phyloP scores from a whole-genome alignment of 2,888 invertebrate genomes.

The Lucinisca nassula region DNA sequence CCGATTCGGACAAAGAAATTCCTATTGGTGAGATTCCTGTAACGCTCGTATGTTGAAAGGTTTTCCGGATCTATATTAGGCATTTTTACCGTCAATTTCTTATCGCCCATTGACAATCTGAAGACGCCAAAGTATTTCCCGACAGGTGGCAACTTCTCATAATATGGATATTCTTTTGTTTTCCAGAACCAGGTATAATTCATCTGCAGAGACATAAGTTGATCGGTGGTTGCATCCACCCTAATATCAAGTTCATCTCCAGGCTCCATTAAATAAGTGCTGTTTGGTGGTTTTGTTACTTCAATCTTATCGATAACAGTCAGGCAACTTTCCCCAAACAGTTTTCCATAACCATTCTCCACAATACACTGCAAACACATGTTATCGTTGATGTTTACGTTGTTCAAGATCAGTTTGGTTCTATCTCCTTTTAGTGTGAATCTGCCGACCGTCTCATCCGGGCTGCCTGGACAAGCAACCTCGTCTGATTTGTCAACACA shows the following conservation, averaged over 20 bases:
- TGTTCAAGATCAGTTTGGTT: constrained; percentile 20
- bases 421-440: constrained; percentile 36
- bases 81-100: constrained; percentile 38
- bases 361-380: constrained; percentile 62
- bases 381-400: constrained; percentile 13
- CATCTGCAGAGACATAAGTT: constrained; percentile 12
- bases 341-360: constrained; percentile 44
- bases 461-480: neutral
- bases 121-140: neutral
- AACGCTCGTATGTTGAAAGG: neutral
- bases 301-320: constrained; percentile 58
- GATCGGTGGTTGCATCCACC: constrained; percentile 52
- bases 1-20: neutral
- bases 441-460: neutral
- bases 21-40: neutral
- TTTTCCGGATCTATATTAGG: constrained; percentile 19
- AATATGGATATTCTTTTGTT: neutral
- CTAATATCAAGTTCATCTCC: constrained; percentile 21
- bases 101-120: neutral
- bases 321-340: constrained; percentile 55
- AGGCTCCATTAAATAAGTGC: constrained; percentile 44
- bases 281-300: constrained; percentile 23
- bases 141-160: neutral
- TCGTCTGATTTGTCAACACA: neutral
- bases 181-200: constrained; percentile 46